These are phyloP conservation scores for Perithous albicinctus DNA, from an alignment of 2,888 invertebrate species.

Conservation along the genomic window DNA sequence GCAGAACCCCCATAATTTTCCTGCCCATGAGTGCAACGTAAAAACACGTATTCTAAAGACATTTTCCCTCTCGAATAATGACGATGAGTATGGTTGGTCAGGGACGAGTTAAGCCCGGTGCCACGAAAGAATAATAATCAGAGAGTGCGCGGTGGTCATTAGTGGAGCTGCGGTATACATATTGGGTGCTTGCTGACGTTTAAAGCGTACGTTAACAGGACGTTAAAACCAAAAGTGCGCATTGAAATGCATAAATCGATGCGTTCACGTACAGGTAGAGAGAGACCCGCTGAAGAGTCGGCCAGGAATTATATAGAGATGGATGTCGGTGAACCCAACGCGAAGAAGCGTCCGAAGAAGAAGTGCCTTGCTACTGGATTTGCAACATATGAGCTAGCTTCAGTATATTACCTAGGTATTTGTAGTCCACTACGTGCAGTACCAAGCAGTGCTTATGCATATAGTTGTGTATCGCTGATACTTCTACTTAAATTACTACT, in stretches of 20 bases:
- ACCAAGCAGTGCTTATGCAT: neutral
- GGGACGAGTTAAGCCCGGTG: neutral
- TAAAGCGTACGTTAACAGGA: slow-evolving; percentile 51
- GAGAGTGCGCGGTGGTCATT: slow-evolving; percentile 19
- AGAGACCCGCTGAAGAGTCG: neutral
- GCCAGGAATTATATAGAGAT: neutral
- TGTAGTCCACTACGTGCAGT: neutral
- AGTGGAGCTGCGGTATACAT: slow-evolving; percentile 1
- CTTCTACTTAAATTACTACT: neutral
- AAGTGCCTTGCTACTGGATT: slow-evolving; percentile 19
- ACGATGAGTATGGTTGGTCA: slow-evolving; percentile 23
- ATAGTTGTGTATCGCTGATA: neutral
- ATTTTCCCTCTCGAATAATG: slow-evolving; percentile 28
- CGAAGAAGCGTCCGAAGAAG: slow-evolving; percentile 20
- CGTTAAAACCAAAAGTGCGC: slow-evolving; percentile 48
- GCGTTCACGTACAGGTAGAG: slow-evolving; percentile 29
- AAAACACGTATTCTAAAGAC: neutral
- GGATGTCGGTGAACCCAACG: slow-evolving; percentile 43
- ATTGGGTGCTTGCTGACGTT: slow-evolving; percentile 25
- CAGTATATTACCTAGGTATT: neutral
- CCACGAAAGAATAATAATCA: slow-evolving; percentile 33
- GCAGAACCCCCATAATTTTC: neutral
- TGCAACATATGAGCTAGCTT: neutral
- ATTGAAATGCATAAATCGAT: slow-evolving; percentile 56
- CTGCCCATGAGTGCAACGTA: neutral